Evolutionary conservation across 2,113 vertebrate species (phyloP).

Genomic region (Toxostoma redivivum): DNA sequence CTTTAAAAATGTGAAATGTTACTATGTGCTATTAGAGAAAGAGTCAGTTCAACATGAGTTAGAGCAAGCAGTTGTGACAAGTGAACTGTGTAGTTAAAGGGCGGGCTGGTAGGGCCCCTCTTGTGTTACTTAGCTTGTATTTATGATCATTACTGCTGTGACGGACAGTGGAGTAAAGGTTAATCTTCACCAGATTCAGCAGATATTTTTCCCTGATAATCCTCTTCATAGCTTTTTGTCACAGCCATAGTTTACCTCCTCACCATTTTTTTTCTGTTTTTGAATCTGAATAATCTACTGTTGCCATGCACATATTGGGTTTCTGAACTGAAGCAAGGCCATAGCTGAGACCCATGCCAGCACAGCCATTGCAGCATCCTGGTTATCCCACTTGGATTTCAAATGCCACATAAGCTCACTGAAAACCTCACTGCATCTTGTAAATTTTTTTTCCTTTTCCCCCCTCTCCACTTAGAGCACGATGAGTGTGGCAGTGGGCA

Average conservation of each 20-base stretch:
- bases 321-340: not conserved
- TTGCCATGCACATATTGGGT: not conserved
- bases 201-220: not conserved
- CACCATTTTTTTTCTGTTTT: not conserved
- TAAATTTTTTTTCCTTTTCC: not conserved
- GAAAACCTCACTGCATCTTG: not conserved
- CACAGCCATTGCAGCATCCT: not conserved
- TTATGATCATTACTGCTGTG: not conserved
- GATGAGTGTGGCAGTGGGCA: slow-evolving; percentile 86
- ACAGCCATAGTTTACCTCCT: not conserved
- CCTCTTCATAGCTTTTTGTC: not conserved
- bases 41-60: not conserved
- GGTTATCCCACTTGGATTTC: not conserved
- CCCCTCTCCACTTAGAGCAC: slow-evolving; percentile 70
- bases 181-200: not conserved
- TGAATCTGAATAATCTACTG: not conserved
- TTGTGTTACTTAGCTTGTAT: not conserved
- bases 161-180: not conserved
- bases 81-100: not conserved
- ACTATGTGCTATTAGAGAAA: fast-evolving
- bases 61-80: not conserved
- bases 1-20: not conserved
- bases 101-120: not conserved
- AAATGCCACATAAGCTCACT: not conserved
- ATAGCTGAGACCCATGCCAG: not conserved